Evolutionary conservation across 2,113 vertebrate genomes (phyloP), one percentile per base, ranked within the genome.

Genomic region (Oreotrochilus melanogaster): DNA sequence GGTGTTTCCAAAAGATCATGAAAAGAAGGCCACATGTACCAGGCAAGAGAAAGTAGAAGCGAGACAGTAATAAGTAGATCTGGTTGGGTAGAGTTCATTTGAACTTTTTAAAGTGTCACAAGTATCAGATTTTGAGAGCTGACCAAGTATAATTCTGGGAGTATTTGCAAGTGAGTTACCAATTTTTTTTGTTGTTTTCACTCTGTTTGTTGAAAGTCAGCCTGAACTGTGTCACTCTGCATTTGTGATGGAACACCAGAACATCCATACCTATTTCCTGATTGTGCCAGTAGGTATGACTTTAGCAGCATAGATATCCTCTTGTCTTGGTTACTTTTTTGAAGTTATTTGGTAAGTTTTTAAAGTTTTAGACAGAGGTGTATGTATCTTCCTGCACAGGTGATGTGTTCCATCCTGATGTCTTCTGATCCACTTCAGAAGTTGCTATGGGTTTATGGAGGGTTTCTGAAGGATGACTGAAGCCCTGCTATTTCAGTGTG

Each of bases 31-130:
- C 35, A 12, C 10, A 2, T 61, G 54, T 86, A 69, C 39, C 37
- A 73, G 88, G 62, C 66, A 83, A 89, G 74, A 66, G 37, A 86
- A 92, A 39, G 64, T 15, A 80, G 73, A 88, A 95, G 28, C 58
- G 62, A 82, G 70, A 47, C 78, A 31, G 28, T 73, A 85, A 42
- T 87, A 66, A 89, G 18, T 53, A 31, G 74, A 62, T 67, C 7
- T 42, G 14, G 10, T 61, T 65, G 33, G 53, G n/a, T 51, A 73
- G 81, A 58, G 43, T 67, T 13, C 25, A 8, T 67, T 73, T 60
- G 66, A 60, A 37, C 11, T 3, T 48, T 75, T 78, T 33, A 2
- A 37, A 57, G 24, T 50, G 11, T 91, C 19, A 17, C 17, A 15
- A 50, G 18, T 62, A 43, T 72, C 11, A 4, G 60, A 19, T 48